Evolutionary conservation across 2,888 invertebrate genomes (phyloP), one percentile per base, ranked within the genome.

Genomic region (Poecilobothrus nobilitatus): DNA sequence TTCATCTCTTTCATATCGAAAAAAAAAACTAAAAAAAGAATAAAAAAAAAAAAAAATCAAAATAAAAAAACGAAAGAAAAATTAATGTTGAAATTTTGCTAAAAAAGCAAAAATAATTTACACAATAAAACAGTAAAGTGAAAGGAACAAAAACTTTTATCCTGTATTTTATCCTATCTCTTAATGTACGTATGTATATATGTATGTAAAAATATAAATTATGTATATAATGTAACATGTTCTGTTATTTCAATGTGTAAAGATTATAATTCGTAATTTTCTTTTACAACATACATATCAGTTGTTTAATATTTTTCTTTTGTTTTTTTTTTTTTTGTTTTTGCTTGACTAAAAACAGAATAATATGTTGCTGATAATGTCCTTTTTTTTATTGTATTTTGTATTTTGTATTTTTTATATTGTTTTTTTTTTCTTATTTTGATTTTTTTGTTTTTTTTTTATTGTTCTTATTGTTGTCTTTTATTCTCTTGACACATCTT

Each of bases 281-380:
- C 53, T 53, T 53, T 18, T 18, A 53, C n/a, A 53, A 53, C 53
- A 27, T 27, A 27, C 27, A 53, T 53, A 53, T 53, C 53, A 53
- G 53, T 53, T 53, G 18, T 53, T 53, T 53, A 27, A 27, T 27
- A 27, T 4, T 27, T 27, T 27, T 27, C 5, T 27, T 27, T 27
- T 27, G 2, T 27, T 27, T 27, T 27, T 2, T 2, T 27, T 5
- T 27, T 27, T 27, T 27, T 27, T 2, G 2, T 27, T 27, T 27
- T 27, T 27, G 5, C 27, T 27, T 27, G 2, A 27, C 27, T 27
- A 2, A 53, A 53, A 53, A 18, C 53, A 18, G 53, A 53, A 15
- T n/a, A n/a, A n/a, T 53, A 53, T 53, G 53, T 53, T 53, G 18
- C 53, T 53, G 53, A 53, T 53, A 53, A 53, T 53, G 53, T 53